Conservation (phyloP, 92 coral and sea anemone genomes). For the Scolanthus callimorphus region DNA sequence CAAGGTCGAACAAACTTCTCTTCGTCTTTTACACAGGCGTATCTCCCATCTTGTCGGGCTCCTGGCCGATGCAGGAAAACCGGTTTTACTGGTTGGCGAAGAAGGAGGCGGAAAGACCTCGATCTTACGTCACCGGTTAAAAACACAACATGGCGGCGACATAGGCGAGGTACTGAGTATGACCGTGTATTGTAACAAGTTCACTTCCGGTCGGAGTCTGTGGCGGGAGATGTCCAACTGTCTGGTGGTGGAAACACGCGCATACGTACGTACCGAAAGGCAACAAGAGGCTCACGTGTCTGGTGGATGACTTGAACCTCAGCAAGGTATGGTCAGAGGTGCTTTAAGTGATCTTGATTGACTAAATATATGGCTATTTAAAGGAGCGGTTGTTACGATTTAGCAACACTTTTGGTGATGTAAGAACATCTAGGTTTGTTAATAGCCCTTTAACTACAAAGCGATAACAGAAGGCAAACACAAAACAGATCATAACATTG, state of each 20-base stretch:
- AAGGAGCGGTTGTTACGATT: too few species aligned
- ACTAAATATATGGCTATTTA: too few species aligned
- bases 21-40: constrained; percentile 51
- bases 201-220: constrained; percentile 80
- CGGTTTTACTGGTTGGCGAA: constrained; percentile 93
- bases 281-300: constrained; percentile 83
- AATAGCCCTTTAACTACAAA: too few species aligned
- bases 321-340: too few species aligned
- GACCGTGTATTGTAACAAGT: constrained; percentile 92
- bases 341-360: too few species aligned
- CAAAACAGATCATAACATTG: too few species aligned
- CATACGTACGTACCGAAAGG: constrained; percentile 95
- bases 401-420: too few species aligned
- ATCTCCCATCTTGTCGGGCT: constrained; percentile 94
- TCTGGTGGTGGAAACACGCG: constrained; percentile 97
- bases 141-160: constrained; percentile 94
- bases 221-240: constrained; percentile 85
- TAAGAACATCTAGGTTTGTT: too few species aligned
- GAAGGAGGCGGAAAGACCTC: constrained; percentile 99
- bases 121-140: constrained; percentile 80
- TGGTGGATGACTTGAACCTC: constrained; percentile 90
- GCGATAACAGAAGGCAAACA: too few species aligned
- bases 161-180: constrained; percentile 82
- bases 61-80: constrained; percentile 90
- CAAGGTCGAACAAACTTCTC: too few species aligned